These are phyloP conservation scores for Saxicola maurus DNA, from an alignment of 2,797 vertebrate genomes.

Conservation along the genomic window DNA sequence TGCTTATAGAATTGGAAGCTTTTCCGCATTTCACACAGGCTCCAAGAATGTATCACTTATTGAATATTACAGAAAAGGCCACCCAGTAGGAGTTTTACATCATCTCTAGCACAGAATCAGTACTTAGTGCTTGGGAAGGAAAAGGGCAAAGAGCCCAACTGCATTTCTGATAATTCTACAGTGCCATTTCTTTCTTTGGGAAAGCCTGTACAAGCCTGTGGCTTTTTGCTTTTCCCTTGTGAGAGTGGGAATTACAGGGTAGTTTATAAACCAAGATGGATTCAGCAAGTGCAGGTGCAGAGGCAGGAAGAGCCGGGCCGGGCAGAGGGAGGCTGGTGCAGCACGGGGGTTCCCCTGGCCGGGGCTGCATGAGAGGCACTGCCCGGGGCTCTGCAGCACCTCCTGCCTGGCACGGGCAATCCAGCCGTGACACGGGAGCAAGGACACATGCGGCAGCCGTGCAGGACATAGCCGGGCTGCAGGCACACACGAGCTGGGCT, in stretches of 20 bases:
- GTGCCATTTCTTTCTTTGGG: not conserved
- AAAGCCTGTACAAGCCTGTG: rapidly evolving
- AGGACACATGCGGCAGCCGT: no score
- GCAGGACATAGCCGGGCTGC: not conserved
- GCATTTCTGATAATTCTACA: not conserved
- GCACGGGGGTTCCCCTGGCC: rapidly evolving
- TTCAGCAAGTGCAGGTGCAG: rapidly evolving
- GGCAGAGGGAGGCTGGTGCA: rapidly evolving
- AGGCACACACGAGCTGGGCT: not conserved
- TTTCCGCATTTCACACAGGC: not conserved
- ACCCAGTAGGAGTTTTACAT: not conserved
- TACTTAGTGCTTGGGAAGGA: not conserved
- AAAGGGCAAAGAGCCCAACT: not conserved
- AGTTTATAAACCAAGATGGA: not conserved
- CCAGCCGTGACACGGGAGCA: not conserved
- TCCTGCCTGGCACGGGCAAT: no score
- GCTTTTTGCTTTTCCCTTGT: not conserved
- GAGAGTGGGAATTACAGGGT: not conserved
- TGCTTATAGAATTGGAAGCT: not conserved
- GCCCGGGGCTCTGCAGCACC: no score
- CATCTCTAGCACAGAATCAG: not conserved
- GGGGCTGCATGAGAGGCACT: not conserved
- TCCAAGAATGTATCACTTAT: not conserved
- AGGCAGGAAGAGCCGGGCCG: not conserved
- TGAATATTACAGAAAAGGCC: not conserved